Percentiles rank a stretch among this genome's conserved stretches.
Conservation (phyloP, 2,888 invertebrate species). For the Sphinx pinastri region DNA sequence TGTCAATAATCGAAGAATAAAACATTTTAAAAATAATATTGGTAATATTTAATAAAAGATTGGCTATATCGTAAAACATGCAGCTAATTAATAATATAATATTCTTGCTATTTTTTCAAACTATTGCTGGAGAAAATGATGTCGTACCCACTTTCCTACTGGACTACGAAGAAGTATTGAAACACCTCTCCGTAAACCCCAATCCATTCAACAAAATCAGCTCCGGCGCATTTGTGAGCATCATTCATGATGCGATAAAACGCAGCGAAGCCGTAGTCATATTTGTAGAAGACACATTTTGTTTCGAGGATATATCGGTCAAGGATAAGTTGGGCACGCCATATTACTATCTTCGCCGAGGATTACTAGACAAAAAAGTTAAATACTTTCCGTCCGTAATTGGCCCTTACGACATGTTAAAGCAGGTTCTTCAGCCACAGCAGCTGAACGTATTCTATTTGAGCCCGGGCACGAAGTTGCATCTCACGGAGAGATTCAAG, state of each 20-base stretch:
- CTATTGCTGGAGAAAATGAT: conserved; percentile 39
- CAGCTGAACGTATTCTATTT: conserved; percentile 50
- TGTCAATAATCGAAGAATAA: too few species aligned
- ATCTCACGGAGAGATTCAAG: conserved; percentile 47
- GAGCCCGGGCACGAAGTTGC: conserved; percentile 41
- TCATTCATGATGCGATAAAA: conserved; percentile 49
- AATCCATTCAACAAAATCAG: conserved; percentile 58
- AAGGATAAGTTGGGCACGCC: conserved; percentile 59
- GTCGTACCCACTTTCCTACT: conserved; percentile 59
- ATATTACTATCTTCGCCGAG: conserved; percentile 47
- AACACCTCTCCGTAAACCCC: conserved; percentile 37
- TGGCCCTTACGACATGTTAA: conserved; percentile 52
- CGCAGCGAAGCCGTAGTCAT: conserved; percentile 51
- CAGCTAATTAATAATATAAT: not conserved
- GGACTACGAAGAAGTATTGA: conserved; percentile 50
- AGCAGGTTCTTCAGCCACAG: conserved; percentile 44
- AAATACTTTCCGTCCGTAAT: conserved; percentile 59
- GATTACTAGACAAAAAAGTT: conserved; percentile 46
- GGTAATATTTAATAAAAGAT: too few species aligned
- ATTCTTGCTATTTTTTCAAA: conserved; percentile 30
- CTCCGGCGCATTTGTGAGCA: conserved; percentile 46
- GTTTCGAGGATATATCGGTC: conserved; percentile 58
- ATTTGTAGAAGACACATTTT: conserved; percentile 62
- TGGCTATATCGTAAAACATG: not conserved
- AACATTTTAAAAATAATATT: too few species aligned